Evolutionary conservation across 1,140 invertebrate genomes (phyloP), one percentile per base, ranked within the genome.

Genomic region (Lucilia cuprina): DNA sequence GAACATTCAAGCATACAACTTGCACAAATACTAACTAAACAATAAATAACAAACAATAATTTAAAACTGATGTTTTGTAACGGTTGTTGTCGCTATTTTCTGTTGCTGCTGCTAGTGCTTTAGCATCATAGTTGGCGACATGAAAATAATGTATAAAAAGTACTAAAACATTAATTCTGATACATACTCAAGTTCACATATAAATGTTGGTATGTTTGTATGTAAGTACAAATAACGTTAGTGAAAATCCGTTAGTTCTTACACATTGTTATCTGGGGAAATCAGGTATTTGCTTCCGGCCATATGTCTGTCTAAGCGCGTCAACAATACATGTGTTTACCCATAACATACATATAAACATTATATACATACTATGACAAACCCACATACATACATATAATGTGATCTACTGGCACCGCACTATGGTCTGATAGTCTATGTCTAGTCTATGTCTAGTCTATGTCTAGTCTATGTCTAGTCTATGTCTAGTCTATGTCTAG

Each of bases 261-360:
- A 77, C 25, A 77, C 74, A 75, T 77, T 77, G 30, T 77, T 77
- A 77, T 41, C 74, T 34, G 74, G 74, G 74, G 74, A 77, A 77
- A 77, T 77, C 25, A 77, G 74, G 25, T 77, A 77, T 77, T 77
- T 77, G 74, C 34, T 77, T 77, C 74, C 74, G 74, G 74, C 13
- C 74, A 77, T 77, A 77, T 77, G 74, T 41, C 74, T 35, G 30
- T 77, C 74, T 77, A 77, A 77, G 8, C 74, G 74, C 74, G 65
- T 70, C 65, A 70, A 70, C 65, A 70, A 70, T 70, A 70, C 65
- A 70, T 70, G 65, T 70, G 65, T 70, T 25, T 70, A 70, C 19
- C 25, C n/a, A 21, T 12, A 21, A 21, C 21, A 21, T 70, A 12
- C 25, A 30, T 30, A 30, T 2, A 3, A 12, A 70, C n/a, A 21